Percentiles rank a stretch among this genome's conserved stretches.
phyloP scores from a whole-genome alignment of 2,888 invertebrate species.

The Asteroscopus sphinx region DNA sequence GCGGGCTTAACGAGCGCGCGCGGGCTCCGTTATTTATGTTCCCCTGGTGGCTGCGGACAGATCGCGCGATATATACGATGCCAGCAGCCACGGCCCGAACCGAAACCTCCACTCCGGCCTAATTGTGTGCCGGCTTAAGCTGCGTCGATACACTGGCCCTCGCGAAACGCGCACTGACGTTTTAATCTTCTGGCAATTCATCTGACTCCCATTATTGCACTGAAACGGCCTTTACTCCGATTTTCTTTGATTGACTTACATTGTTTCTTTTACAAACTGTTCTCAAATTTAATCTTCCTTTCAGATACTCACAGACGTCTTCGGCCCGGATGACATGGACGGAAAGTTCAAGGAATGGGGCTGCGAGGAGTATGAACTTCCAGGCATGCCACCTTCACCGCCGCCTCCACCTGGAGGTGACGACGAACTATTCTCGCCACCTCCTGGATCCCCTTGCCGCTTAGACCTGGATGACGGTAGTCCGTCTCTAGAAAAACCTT shows the following conservation, averaged over 20 bases:
- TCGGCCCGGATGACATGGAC: slow-evolving; percentile 89
- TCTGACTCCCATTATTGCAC: slow-evolving; percentile 52
- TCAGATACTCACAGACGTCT: slow-evolving; percentile 95
- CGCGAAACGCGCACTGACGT: slow-evolving; percentile 71
- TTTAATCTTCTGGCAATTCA: slow-evolving; percentile 76
- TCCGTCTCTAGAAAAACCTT: slow-evolving; percentile 95
- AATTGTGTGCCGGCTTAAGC: slow-evolving; percentile 86
- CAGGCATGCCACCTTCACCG: slow-evolving; percentile 92
- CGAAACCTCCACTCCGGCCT: slow-evolving; percentile 83
- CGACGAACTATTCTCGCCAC: slow-evolving; percentile 95
- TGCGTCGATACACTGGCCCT: slow-evolving; percentile 77
- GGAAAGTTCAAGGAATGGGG: slow-evolving; percentile 88
- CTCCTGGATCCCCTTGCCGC: slow-evolving; percentile 91
- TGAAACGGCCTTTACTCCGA: slow-evolving; percentile 30
- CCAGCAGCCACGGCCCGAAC: slow-evolving; percentile 78
- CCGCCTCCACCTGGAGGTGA: slow-evolving; percentile 94
- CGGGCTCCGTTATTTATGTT: slow-evolving; percentile 88
- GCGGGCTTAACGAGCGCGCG: slow-evolving; percentile 88
- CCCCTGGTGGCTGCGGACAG: slow-evolving; percentile 88
- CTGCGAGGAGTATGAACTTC: slow-evolving; percentile 93
- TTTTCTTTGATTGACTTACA: slow-evolving; percentile 25
- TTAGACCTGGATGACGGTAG: slow-evolving; percentile 91
- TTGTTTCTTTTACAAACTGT: slow-evolving; percentile 7
- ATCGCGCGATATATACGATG: slow-evolving; percentile 87
- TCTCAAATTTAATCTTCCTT: slow-evolving; percentile 45